Evolutionary conservation across 30 jellyfish, hydroid and myxozoan species (phyloP).

Genomic region (Clytia hemisphaerica): DNA sequence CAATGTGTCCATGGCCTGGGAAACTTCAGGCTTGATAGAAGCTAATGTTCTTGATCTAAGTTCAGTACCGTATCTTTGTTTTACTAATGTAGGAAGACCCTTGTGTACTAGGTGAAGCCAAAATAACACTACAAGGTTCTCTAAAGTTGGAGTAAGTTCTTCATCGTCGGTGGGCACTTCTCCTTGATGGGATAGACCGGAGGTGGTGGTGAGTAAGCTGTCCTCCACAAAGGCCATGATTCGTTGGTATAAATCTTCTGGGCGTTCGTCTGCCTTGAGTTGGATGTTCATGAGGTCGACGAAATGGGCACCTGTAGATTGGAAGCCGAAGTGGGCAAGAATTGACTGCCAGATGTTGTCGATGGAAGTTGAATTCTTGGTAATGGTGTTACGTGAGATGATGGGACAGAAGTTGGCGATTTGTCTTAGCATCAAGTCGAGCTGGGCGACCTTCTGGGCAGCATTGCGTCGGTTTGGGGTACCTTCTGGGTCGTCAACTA

Average conservation of each 20-base stretch:
- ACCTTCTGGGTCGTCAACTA: neutral
- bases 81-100: constrained; percentile 10
- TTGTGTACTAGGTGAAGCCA: constrained; percentile 27
- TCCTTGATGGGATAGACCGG: constrained; percentile 20
- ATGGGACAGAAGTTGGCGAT: too few species aligned
- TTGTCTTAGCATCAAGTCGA: constrained; percentile 4
- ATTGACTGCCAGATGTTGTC: neutral
- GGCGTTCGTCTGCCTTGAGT: too few species aligned
- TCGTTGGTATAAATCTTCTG: constrained; percentile 32
- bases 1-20: constrained; percentile 22
- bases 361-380: neutral
- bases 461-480: neutral
- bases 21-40: constrained; percentile 12
- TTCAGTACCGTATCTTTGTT: constrained; percentile 26
- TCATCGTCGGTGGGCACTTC: constrained; percentile 3
- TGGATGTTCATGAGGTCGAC: neutral
- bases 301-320: constrained; percentile 11
- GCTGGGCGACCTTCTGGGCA: neutral
- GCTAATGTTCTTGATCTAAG: constrained; percentile 19
- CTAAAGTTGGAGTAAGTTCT: constrained; percentile 16
- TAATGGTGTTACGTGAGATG: constrained; percentile 8
- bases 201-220: constrained; percentile 2
- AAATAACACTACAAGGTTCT: neutral
- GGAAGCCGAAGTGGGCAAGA: neutral
- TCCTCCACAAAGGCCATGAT: constrained; percentile 22